These are phyloP conservation scores for Drosophila pruinosa DNA, from an alignment of 1,140 invertebrate species.

Conservation along the genomic window DNA sequence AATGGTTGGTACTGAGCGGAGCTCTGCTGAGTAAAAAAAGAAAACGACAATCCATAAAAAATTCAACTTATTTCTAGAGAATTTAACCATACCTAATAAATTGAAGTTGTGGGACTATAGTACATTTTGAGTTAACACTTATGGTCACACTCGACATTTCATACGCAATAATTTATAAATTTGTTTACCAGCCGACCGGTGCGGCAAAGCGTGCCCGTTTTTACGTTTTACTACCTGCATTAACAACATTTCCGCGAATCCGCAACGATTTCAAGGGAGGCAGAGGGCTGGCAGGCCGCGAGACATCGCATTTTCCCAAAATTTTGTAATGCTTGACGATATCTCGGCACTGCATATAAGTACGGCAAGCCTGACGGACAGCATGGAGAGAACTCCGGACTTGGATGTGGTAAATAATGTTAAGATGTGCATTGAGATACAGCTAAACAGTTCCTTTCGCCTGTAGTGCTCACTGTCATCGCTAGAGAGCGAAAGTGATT, in stretches of 20 bases:
- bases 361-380: conserved; percentile 23
- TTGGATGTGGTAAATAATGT: conserved; percentile 58
- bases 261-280: not conserved
- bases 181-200: conserved; percentile 51
- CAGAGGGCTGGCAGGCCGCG: not conserved
- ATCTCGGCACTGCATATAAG: conserved; percentile 40
- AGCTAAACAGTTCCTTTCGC: conserved; percentile 54
- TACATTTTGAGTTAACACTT: not conserved
- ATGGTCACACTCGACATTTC: not conserved
- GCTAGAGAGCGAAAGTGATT: conserved; percentile 67
- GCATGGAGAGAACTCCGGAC: conserved; percentile 58
- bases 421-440: conserved; percentile 44
- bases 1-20: too few species aligned
- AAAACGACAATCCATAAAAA: too few species aligned
- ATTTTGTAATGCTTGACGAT: conserved; percentile 38
- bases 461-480: conserved; percentile 67
- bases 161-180: conserved; percentile 17
- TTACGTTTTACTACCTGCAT: conserved; percentile 20
- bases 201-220: conserved; percentile 25
- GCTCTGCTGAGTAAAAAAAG: too few species aligned
- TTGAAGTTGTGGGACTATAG: too few species aligned
- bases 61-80: too few species aligned
- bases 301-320: not conserved
- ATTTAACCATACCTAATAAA: too few species aligned
- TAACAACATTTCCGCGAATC: conserved; percentile 11